Percentiles rank a stretch among this genome's conserved stretches.
phyloP scores from a whole-genome alignment of 2,797 vertebrate genomes.

The Aldrovandia affinis region DNA sequence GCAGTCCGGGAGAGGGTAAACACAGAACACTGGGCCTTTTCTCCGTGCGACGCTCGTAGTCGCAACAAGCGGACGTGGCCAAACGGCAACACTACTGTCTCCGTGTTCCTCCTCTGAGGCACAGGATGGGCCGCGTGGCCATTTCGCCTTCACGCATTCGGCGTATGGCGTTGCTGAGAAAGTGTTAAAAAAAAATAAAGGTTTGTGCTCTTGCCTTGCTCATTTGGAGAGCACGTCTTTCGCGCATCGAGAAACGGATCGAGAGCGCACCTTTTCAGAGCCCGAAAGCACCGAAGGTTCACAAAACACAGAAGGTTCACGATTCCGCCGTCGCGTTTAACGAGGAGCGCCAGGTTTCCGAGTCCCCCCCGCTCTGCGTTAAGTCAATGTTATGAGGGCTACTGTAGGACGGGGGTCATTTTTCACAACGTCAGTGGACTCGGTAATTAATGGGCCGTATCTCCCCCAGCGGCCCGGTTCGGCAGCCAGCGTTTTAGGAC shows the following conservation, averaged over 20 bases:
- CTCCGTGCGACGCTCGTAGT: too few relatives aligned
- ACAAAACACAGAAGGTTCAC: background rate
- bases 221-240: background rate
- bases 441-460: conserved; percentile 32
- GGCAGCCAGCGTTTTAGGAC: background rate
- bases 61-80: background rate
- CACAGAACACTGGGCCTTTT: background rate
- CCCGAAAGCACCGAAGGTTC: too few relatives aligned
- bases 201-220: background rate
- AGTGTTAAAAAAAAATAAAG: background rate
- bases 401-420: conserved; percentile 24
- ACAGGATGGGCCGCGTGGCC: background rate
- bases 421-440: conserved; percentile 25
- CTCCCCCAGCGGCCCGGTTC: background rate
- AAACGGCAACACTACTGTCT: background rate
- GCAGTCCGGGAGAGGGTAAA: background rate
- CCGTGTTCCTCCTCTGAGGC: background rate
- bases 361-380: conserved; percentile 4
- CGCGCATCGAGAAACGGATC: background rate
- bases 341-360: conserved; percentile 3
- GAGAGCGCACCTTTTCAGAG: too few relatives aligned
- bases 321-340: conserved; percentile 9
- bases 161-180: background rate
- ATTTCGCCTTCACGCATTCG: background rate
- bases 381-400: conserved; percentile 30